These are phyloP conservation scores for Drosophila yooni DNA, from an alignment of 2,888 invertebrate genomes.

Conservation along the genomic window DNA sequence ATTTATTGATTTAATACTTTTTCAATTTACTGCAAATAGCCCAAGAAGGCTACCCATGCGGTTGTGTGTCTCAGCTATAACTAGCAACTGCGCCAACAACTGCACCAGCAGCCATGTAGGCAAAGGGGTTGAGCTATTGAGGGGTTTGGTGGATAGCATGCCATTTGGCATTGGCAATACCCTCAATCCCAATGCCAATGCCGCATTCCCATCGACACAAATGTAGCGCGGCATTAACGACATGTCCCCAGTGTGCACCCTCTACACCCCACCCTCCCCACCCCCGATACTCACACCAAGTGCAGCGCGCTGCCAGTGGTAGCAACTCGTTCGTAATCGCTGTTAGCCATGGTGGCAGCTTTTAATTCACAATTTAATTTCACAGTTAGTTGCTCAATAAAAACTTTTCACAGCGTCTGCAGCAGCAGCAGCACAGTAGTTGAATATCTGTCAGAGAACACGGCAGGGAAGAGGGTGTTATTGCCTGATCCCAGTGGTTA, in stretches of 20 bases:
- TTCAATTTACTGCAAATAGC: conserved; percentile 79
- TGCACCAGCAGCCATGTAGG: conserved; percentile 17
- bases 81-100: conserved; percentile 52
- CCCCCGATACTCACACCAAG: background rate
- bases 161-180: conserved; percentile 47
- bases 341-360: conserved; percentile 67
- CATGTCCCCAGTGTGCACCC: conserved; percentile 52
- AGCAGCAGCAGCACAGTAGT: conserved; percentile 28
- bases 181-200: conserved; percentile 42
- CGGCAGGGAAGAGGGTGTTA: background rate
- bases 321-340: conserved; percentile 51
- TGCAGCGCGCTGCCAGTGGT: conserved; percentile 1
- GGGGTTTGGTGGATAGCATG: conserved; percentile 22
- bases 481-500: conserved; percentile 25
- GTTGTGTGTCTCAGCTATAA: conserved; percentile 56
- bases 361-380: conserved; percentile 79
- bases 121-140: background rate
- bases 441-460: conserved; percentile 51
- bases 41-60: conserved; percentile 57
- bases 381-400: conserved; percentile 75
- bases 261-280: background rate
- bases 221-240: conserved; percentile 62
- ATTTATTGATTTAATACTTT: conserved; percentile 79
- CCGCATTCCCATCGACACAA: conserved; percentile 50
- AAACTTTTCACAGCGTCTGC: conserved; percentile 60